These are phyloP conservation scores for Calyptomena viridis DNA, from an alignment of 2,113 vertebrate species.

Conservation along the genomic window DNA sequence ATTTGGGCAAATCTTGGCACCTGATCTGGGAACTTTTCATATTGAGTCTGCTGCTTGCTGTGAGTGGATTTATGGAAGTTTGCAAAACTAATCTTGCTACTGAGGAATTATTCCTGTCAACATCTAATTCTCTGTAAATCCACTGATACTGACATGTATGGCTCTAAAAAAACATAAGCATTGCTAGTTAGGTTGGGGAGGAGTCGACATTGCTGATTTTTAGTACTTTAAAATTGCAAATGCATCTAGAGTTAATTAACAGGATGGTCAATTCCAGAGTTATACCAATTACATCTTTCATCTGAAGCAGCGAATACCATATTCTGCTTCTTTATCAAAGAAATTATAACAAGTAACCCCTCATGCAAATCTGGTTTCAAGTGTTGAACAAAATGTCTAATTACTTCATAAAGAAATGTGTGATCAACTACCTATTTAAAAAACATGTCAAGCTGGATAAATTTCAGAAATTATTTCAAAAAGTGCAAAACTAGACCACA, in stretches of 20 bases:
- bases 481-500: neutral
- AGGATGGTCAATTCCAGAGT: neutral
- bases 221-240: neutral
- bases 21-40: neutral
- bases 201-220: neutral
- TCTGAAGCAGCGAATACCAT: neutral
- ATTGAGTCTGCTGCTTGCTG: neutral
- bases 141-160: neutral
- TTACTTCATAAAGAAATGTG: neutral
- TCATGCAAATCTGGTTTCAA: neutral
- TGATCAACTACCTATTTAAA: neutral
- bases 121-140: neutral
- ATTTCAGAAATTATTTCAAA: neutral
- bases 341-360: neutral
- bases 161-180: neutral
- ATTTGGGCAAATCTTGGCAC: neutral
- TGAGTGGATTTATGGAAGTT: neutral
- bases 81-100: neutral
- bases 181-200: neutral
- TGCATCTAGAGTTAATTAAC: neutral
- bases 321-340: neutral
- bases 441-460: neutral
- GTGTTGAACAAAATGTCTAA: neutral
- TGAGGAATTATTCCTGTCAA: neutral
- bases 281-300: neutral